phyloP scores from a whole-genome alignment of 2,888 invertebrate species.

The Megastigmus dorsalis region DNA sequence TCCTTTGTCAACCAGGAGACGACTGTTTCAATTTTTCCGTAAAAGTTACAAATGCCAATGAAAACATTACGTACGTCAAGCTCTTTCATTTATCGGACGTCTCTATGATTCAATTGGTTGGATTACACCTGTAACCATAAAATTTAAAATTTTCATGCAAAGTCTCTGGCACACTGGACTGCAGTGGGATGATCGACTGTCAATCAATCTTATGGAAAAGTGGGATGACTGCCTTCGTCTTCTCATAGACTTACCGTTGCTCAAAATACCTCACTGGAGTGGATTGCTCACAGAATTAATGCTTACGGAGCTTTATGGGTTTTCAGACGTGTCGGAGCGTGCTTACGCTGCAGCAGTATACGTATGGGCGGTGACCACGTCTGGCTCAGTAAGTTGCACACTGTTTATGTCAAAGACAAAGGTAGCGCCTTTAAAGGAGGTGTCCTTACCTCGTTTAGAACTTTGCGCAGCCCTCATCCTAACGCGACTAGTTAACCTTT shows the following conservation, averaged over 20 bases:
- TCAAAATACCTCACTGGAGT: background rate
- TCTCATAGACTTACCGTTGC: no score
- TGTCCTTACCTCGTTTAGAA: conserved; percentile 51
- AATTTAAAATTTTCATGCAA: background rate
- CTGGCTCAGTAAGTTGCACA: background rate
- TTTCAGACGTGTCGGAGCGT: conserved; percentile 42
- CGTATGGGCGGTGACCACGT: background rate
- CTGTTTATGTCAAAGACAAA: conserved; percentile 45
- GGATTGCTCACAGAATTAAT: background rate
- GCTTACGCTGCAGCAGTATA: conserved; percentile 42
- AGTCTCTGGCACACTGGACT: background rate
- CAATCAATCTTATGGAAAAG: background rate
- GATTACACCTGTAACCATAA: background rate
- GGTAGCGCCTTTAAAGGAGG: conserved; percentile 41
- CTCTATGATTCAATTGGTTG: background rate
- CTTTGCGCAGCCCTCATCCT: conserved; percentile 44
- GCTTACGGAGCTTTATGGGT: conserved; percentile 41
- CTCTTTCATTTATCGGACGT: background rate
- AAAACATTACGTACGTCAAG: background rate
- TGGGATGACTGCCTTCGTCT: background rate
- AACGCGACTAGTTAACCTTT: conserved; percentile 21
- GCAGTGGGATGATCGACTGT: background rate
- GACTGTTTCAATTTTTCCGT: background rate
- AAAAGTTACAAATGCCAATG: background rate
- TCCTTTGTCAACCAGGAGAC: background rate